Percentiles rank a stretch among this genome's conserved stretches.
Evolutionary conservation across 2,113 vertebrate species (phyloP).

Genomic region (Rhinopithecus roxellana): DNA sequence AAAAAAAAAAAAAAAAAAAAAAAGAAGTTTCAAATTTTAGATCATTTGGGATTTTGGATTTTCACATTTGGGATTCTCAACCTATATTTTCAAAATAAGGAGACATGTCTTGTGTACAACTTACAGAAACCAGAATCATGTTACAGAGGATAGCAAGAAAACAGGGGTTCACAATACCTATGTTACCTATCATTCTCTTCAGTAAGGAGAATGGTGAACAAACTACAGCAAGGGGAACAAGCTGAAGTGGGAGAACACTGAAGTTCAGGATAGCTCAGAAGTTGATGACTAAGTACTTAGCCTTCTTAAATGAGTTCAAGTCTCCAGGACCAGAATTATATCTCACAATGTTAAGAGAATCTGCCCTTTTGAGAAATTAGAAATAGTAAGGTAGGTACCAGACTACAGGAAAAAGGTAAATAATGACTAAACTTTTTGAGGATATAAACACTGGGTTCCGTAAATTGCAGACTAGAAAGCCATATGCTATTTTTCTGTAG

Average conservation of each 20-base stretch:
- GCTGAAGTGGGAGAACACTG: too few relatives aligned
- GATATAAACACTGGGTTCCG: neutral
- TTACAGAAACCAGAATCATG: neutral
- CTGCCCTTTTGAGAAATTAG: neutral
- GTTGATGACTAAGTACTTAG: neutral
- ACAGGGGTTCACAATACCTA: too few relatives aligned
- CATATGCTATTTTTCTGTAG: neutral
- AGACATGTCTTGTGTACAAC: neutral
- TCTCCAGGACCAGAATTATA: neutral
- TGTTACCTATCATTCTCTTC: neutral
- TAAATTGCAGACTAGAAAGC: neutral
- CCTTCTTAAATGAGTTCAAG: neutral
- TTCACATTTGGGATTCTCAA: neutral
- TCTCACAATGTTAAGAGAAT: neutral
- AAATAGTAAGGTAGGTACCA: neutral
- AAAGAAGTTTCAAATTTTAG: neutral
- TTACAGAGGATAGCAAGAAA: neutral
- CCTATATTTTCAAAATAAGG: neutral
- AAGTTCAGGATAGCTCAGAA: neutral
- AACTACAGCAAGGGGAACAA: too few relatives aligned
- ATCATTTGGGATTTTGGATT: neutral
- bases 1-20: neutral
- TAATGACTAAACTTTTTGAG: neutral
- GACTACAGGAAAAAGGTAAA: neutral
- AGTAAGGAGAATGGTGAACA: neutral